Conservation (phyloP, 2,113 vertebrate genomes). For the Rhagologus leucostigma region DNA sequence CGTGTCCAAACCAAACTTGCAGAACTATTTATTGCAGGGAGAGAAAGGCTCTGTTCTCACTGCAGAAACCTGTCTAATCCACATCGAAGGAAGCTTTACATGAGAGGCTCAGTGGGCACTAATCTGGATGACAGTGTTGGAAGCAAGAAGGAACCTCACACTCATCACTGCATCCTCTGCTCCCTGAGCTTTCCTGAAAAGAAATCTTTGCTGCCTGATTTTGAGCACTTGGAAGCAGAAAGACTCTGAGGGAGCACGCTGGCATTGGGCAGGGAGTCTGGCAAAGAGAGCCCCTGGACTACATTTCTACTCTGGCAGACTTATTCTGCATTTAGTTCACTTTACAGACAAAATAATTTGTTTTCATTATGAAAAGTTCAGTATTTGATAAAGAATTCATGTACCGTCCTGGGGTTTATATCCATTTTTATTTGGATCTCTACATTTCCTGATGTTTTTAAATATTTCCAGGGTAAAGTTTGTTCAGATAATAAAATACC, state of each 20-base stretch:
- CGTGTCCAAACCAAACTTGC: background rate
- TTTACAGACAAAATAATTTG: background rate
- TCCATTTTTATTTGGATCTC: background rate
- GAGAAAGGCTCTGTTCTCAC: background rate
- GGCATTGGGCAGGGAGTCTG: background rate
- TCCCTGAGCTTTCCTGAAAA: background rate
- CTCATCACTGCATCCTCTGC: background rate
- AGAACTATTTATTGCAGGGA: background rate
- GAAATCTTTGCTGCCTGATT: background rate
- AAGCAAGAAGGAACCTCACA: background rate
- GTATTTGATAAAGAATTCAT: background rate
- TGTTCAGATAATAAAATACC: background rate
- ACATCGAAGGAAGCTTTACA: background rate
- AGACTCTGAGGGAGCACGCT: background rate
- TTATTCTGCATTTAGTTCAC: background rate
- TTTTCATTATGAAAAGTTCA: background rate
- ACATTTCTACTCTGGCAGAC: background rate
- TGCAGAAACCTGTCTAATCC: background rate
- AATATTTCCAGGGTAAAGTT: background rate
- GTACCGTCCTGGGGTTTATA: fast-evolving
- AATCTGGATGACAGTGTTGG: background rate
- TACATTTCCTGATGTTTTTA: background rate
- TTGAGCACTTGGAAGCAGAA: background rate
- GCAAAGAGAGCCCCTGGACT: background rate
- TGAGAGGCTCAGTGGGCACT: background rate